Conservation (phyloP, 2,888 invertebrate genomes). For the Timandra comae region DNA sequence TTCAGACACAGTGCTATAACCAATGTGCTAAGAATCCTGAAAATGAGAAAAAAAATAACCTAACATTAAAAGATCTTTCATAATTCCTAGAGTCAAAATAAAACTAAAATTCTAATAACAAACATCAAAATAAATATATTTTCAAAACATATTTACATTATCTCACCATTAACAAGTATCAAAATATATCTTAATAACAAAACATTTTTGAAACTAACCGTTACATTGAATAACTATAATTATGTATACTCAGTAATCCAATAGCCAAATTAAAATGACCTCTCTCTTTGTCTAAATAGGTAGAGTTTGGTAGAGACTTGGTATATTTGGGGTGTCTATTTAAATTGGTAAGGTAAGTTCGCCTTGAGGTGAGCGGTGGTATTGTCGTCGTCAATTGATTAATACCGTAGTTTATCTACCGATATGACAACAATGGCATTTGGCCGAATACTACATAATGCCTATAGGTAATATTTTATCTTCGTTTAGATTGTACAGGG, state of each 20-base stretch:
- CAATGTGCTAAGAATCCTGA: too few relatives aligned
- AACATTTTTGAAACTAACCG: not conserved
- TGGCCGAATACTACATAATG: conserved; percentile 63
- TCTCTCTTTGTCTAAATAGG: not conserved
- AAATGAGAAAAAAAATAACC: too few relatives aligned
- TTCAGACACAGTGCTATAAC: too few relatives aligned
- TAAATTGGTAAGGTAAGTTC: conserved; percentile 36
- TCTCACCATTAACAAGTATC: not conserved
- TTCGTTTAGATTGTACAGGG: conserved; percentile 44
- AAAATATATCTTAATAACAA: not conserved
- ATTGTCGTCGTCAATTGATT: conserved; percentile 69
- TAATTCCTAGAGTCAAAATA: too few relatives aligned
- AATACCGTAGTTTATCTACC: conserved; percentile 71
- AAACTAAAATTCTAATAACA: too few relatives aligned
- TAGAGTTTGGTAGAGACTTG: too few relatives aligned
- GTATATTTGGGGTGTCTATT: conserved; percentile 26
- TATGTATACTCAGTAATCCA: not conserved
- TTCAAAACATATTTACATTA: not conserved
- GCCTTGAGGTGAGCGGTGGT: conserved; percentile 58
- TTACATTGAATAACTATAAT: conserved; percentile 1
- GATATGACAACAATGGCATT: conserved; percentile 71
- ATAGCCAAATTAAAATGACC: not conserved
- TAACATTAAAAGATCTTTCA: too few relatives aligned
- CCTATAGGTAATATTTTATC: conserved; percentile 62
- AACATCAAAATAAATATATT: too few relatives aligned